Conservation (phyloP, 2,888 invertebrate species). For the Microplitis manilae region DNA sequence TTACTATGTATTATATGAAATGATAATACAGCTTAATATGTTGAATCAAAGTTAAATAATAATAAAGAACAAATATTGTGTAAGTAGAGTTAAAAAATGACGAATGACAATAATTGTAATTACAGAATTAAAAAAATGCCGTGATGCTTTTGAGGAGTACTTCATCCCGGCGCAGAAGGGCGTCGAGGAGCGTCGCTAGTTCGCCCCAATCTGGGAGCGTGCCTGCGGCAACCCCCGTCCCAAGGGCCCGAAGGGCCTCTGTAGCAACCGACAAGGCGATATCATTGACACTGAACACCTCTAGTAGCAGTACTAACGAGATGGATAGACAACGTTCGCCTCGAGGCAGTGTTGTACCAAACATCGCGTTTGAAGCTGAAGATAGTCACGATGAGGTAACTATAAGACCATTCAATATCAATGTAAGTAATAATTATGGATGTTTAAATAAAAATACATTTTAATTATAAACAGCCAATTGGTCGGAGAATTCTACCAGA, state of each 20-base stretch:
- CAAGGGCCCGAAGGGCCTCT: constrained; percentile 64
- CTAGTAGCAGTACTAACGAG: constrained; percentile 61
- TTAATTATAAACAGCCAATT: constrained; percentile 52
- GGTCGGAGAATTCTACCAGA: constrained; percentile 76
- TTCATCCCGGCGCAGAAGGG: constrained; percentile 79
- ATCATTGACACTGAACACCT: constrained; percentile 69
- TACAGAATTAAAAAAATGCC: constrained; percentile 52
- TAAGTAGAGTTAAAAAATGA: not conserved
- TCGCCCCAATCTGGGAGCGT: constrained; percentile 73
- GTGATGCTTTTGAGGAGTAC: constrained; percentile 80
- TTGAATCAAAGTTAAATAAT: too few relatives aligned
- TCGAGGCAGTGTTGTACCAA: constrained; percentile 77
- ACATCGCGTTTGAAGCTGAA: constrained; percentile 73
- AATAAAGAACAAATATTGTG: too few relatives aligned
- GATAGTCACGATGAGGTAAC: constrained; percentile 63
- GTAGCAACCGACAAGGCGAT: constrained; percentile 68
- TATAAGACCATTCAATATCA: too few relatives aligned
- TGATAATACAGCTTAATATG: too few relatives aligned
- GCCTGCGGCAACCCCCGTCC: constrained; percentile 40
- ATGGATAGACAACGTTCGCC: constrained; percentile 75
- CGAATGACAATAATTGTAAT: constrained; percentile 18
- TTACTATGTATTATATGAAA: too few relatives aligned
- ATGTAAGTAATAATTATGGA: not conserved
- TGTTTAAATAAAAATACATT: constrained; percentile 14
- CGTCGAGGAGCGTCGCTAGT: constrained; percentile 79